Conservation (phyloP, 2,113 vertebrate genomes). For the Leptobrachium ailaonicum region DNA sequence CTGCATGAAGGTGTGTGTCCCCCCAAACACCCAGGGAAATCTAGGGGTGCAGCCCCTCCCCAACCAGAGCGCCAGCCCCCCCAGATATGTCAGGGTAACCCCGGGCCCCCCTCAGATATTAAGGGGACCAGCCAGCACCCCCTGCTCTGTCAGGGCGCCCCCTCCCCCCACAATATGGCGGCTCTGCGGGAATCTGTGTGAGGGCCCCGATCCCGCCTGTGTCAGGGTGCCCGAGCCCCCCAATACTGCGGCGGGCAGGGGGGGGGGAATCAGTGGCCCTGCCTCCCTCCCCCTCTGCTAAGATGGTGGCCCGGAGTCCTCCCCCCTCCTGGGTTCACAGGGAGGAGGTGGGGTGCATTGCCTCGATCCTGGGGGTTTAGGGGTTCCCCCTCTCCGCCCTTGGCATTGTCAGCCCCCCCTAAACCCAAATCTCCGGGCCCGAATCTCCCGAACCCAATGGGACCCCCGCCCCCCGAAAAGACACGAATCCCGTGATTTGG, state of each 20-base stretch:
- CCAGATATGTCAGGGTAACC: too few species aligned
- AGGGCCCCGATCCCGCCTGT: too few species aligned
- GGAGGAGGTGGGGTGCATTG: conserved; percentile 3
- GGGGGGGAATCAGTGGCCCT: conserved; percentile 47
- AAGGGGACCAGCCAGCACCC: too few species aligned
- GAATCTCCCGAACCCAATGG: neutral
- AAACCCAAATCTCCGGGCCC: neutral
- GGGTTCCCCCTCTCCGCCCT: neutral
- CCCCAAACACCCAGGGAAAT: neutral
- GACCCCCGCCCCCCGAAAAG: neutral
- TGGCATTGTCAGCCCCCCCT: neutral
- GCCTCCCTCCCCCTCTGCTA: conserved; percentile 46
- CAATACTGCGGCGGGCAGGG: conserved; percentile 2
- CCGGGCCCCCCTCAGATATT: too few species aligned
- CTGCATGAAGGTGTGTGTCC: conserved; percentile 32
- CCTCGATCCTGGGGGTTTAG: neutral
- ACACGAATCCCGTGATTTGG: neutral
- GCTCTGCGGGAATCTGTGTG: too few species aligned
- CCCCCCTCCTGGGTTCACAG: neutral
- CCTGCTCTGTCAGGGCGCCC: too few species aligned
- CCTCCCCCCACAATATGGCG: conserved; percentile 8
- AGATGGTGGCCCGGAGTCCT: conserved; percentile 48
- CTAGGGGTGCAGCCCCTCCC: too few species aligned
- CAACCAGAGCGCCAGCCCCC: too few species aligned
- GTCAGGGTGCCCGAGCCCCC: neutral